Evolutionary conservation across 2,888 invertebrate genomes (phyloP).

Genomic region (Esperia sulphurella): DNA sequence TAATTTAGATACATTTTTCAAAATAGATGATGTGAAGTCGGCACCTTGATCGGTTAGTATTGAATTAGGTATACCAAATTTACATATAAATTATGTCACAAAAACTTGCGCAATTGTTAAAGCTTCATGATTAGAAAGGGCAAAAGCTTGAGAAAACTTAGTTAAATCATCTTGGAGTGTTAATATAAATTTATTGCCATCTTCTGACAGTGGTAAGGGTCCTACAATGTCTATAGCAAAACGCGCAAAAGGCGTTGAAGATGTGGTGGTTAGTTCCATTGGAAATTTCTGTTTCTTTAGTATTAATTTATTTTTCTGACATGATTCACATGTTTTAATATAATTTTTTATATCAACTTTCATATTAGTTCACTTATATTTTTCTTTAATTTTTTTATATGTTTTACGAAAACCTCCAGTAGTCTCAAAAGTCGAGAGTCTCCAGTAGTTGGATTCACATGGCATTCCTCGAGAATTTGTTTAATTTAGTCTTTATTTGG

Average conservation of each 20-base stretch:
- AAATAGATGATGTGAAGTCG: constrained; percentile 38
- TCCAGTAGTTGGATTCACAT: background rate
- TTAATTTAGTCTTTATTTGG: background rate
- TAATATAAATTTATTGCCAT: background rate
- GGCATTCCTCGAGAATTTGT: background rate
- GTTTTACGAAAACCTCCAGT: constrained; percentile 5
- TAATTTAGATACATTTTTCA: no score
- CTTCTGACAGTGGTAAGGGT: constrained; percentile 19
- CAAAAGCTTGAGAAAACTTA: constrained; percentile 26
- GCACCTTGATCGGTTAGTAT: constrained; percentile 44
- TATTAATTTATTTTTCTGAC: constrained; percentile 21
- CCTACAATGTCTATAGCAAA: constrained; percentile 22
- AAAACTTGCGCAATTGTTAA: constrained; percentile 25
- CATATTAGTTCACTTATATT: constrained; percentile 15
- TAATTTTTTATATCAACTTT: constrained; percentile 10
- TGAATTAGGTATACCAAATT: constrained; percentile 35
- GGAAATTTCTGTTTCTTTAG: constrained; percentile 17
- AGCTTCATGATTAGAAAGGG: constrained; percentile 27
- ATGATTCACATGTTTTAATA: constrained; percentile 12
- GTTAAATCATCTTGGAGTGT: constrained; percentile 26
- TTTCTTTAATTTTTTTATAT: constrained; percentile 12
- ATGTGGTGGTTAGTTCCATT: constrained; percentile 24
- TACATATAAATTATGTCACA: constrained; percentile 23
- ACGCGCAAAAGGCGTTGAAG: constrained; percentile 18
- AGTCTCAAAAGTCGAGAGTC: no score